Base-by-base conservation (phyloP, 2,113 vertebrate species). In the Mormoops blainvillei region DNA sequence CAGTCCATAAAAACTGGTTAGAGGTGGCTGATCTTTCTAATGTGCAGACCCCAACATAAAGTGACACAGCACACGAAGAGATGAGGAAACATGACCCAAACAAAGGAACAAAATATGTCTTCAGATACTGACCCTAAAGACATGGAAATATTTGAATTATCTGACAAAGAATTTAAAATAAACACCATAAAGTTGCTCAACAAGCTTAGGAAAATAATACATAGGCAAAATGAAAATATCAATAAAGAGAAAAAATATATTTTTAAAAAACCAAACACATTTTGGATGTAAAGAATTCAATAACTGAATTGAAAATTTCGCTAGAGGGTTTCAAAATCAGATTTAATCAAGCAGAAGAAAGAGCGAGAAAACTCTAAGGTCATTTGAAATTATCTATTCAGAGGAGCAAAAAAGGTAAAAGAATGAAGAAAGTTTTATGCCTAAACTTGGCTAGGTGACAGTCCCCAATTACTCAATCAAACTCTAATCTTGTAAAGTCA, bases 101-200 rank as follows among this genome's bases (percentile, higher is more conserved):
- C 52, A 22, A 80, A 86, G 52, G 16, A 28, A n/a, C 16, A 71
- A 71, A 89, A 31, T 16, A 83, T 50, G 58, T 85, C 10, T 70
- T 56, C n/a, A 43, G 50, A 94, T 78, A 41, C 20, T 26, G 36
- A n/a, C 71, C 20, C 28, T 61, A 61, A 38, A 28, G 43, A 43
- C 71, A 43, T 61, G 11, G 20, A 80, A 61, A 3, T n/a, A 71
- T 80, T 12, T 78, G 28, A 86, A 52, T 71, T 43, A 61, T 78
- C 43, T 78, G 73, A 94, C 50, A 48, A 76, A 89, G 31, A 58
- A 85, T 89, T 77, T 38, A 94, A 94, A 63, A 63, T 73, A 82
- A 22, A 1, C 0, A 52, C 80, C n/a, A 43, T 50, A 43, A 94
- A 82, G n/a, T 22, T 73, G 16, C 28, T 71, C 52, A 26, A 19